Evolutionary conservation across 2,797 vertebrate genomes (phyloP).

Genomic region (Gambelia wislizenii): DNA sequence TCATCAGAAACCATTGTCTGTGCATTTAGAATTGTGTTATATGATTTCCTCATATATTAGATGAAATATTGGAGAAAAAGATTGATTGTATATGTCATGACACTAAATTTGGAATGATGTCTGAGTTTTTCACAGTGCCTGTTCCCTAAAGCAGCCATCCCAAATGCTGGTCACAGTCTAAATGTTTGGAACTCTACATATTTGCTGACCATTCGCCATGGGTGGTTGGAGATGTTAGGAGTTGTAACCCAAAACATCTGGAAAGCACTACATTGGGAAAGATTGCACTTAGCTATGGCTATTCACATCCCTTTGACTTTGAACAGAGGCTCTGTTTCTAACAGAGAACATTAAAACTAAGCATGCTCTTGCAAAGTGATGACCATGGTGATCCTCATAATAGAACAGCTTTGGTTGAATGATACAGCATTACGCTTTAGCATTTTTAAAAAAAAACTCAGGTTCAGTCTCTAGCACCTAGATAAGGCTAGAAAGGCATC

Average conservation of each 20-base stretch:
- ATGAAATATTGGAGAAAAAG: not conserved
- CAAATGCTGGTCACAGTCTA: not conserved
- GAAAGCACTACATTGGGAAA: not conserved
- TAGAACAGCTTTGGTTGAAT: not conserved
- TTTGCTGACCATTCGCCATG: not conserved
- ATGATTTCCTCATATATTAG: not conserved
- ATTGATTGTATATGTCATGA: not conserved
- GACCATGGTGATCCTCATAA: too few relatives aligned
- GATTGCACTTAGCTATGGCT: not conserved
- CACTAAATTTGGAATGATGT: not conserved
- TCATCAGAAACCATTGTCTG: not conserved
- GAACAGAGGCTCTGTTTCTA: not conserved
- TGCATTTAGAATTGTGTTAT: not conserved
- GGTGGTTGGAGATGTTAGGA: not conserved
- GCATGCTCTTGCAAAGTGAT: not conserved
- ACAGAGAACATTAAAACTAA: not conserved
- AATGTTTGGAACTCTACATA: not conserved
- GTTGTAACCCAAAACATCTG: not conserved
- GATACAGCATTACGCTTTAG: not conserved
- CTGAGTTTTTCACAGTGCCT: not conserved
- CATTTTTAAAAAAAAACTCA: not conserved
- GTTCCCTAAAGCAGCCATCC: not conserved
- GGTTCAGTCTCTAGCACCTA: not conserved
- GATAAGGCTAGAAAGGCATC: not conserved
- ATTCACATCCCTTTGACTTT: not conserved